Conservation (phyloP, 2,888 invertebrate genomes). For the Eupithecia dodoneata region DNA sequence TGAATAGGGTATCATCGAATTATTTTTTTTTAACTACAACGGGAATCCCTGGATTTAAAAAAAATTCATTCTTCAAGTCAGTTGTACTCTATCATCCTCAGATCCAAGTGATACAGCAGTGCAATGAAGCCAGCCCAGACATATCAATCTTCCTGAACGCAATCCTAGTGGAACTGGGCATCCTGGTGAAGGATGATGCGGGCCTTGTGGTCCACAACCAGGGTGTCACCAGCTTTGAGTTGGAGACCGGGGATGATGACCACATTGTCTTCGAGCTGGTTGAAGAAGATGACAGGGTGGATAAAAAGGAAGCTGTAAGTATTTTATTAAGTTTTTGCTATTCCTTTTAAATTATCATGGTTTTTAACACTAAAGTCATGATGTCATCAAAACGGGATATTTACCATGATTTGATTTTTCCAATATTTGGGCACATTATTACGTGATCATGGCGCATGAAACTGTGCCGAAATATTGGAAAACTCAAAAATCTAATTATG, state of each 20-base stretch:
- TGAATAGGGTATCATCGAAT: too few species aligned
- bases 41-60: too few species aligned
- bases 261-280: constrained; percentile 59
- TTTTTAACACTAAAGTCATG: too few species aligned
- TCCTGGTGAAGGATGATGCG: constrained; percentile 53
- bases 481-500: too few species aligned
- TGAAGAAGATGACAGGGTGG: constrained; percentile 58
- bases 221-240: constrained; percentile 54
- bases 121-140: constrained; percentile 44
- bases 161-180: constrained; percentile 64
- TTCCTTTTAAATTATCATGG: too few species aligned
- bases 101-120: constrained; percentile 36
- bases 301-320: background rate
- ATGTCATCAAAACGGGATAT: too few species aligned
- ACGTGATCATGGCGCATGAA: too few species aligned
- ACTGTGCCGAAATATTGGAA: too few species aligned
- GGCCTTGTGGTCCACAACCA: constrained; percentile 50
- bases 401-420: too few species aligned
- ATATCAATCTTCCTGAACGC: constrained; percentile 60
- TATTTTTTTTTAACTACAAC: too few species aligned
- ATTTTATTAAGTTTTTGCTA: background rate
- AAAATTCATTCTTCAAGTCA: background rate
- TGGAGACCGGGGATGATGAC: constrained; percentile 62
- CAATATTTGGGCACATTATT: too few species aligned
- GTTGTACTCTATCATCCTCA: constrained; percentile 1